phyloP scores from a whole-genome alignment of 2,797 vertebrate species.

The Liparis tanakae region DNA sequence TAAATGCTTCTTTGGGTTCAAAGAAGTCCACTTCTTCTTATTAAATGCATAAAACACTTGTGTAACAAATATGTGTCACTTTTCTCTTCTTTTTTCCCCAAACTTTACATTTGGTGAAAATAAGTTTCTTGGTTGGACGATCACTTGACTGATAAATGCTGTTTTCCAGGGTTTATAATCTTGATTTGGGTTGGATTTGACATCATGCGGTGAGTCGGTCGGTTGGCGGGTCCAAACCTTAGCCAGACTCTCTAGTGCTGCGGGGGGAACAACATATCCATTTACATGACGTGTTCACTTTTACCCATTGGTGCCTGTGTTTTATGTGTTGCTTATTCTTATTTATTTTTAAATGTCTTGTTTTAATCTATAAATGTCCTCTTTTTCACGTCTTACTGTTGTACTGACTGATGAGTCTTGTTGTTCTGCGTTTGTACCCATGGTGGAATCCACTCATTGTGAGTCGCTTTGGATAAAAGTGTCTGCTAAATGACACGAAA shows the following conservation, averaged over 20 bases:
- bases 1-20: not conserved
- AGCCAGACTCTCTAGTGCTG: conserved; percentile 6
- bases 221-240: conserved; percentile 15
- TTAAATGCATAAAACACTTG: not conserved
- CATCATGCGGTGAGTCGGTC: not conserved
- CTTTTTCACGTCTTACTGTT: too few species aligned
- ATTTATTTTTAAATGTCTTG: too few species aligned
- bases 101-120: not conserved
- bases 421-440: too few species aligned
- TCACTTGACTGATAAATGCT: not conserved
- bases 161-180: conserved; percentile 4
- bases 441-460: too few species aligned
- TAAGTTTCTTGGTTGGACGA: not conserved
- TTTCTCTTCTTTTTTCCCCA: not conserved
- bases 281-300: too few species aligned
- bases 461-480: too few species aligned
- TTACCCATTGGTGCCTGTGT: too few species aligned
- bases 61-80: not conserved
- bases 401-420: too few species aligned
- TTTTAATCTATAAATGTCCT: too few species aligned
- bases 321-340: too few species aligned
- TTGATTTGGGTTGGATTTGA: not conserved
- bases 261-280: too few species aligned
- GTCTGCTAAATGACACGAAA: too few species aligned
- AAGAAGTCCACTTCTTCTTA: not conserved